Conservation (phyloP, 2,888 invertebrate genomes). For the Mythimna albipuncta region DNA sequence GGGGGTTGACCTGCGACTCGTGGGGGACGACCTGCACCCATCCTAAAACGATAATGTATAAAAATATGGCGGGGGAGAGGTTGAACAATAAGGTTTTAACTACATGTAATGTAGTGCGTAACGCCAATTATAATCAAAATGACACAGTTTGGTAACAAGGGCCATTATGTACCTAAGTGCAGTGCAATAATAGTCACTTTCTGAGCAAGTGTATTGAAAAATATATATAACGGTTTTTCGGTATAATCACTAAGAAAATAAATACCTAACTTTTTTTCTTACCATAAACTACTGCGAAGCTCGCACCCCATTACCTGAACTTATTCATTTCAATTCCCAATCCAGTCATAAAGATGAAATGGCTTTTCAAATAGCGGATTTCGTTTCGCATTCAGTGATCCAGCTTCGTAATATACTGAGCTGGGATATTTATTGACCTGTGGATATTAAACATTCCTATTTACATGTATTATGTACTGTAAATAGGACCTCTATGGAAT, state of each 20-base stretch:
- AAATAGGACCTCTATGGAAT: constrained; percentile 30
- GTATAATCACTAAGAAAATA: not conserved
- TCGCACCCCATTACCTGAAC: constrained; percentile 41
- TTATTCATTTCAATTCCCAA: constrained; percentile 62
- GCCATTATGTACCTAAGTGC: no score
- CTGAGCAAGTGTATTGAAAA: no score
- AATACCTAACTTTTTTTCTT: constrained; percentile 9
- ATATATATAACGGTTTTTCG: no score
- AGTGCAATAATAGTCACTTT: no score
- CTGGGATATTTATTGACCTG: constrained; percentile 34
- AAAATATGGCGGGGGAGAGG: no score
- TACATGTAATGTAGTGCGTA: no score
- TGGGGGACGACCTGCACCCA: no score
- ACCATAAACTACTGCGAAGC: constrained; percentile 18
- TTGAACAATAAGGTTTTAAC: no score
- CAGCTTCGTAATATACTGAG: constrained; percentile 38
- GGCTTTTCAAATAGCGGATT: constrained; percentile 59
- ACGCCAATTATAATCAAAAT: no score
- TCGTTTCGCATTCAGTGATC: constrained; percentile 59
- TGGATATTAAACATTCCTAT: constrained; percentile 18
- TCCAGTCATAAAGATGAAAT: constrained; percentile 63
- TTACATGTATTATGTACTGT: constrained; percentile 28
- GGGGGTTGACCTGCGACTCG: no score
- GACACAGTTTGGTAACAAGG: no score
- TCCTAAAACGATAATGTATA: no score